Conservation (phyloP, 2,113 vertebrate species). For the Strix aluco region DNA sequence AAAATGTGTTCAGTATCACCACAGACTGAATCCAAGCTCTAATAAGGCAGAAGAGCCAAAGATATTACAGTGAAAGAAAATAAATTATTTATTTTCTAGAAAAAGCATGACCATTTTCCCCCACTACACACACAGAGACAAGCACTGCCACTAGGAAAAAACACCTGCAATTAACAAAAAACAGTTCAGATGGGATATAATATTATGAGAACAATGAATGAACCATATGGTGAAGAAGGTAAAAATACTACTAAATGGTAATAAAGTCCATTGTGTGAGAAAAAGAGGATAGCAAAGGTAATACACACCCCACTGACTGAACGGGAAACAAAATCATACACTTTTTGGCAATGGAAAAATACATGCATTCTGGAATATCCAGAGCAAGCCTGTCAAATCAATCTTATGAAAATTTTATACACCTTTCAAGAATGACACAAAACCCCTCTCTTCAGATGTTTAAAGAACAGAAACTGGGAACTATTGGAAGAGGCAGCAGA, state of each 20-base stretch:
- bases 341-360: not conserved
- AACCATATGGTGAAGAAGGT: not conserved
- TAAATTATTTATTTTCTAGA: not conserved
- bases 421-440: not conserved
- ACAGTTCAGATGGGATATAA: not conserved
- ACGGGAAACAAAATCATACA: not conserved
- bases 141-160: not conserved
- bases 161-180: not conserved
- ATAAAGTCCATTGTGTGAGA: not conserved
- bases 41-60: not conserved
- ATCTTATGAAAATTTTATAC: not conserved
- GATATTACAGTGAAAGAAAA: not conserved
- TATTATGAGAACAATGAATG: not conserved
- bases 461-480: not conserved
- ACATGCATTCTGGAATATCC: not conserved
- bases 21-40: not conserved
- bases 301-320: not conserved
- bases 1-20: not conserved
- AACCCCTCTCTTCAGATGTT: fast-evolving
- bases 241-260: not conserved
- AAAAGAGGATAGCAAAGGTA: not conserved
- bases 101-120: not conserved
- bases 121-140: not conserved
- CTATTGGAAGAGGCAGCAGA: not conserved
- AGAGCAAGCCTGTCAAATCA: not conserved